phyloP scores from a whole-genome alignment of 2,797 vertebrate genomes.

The Mycteria americana region DNA sequence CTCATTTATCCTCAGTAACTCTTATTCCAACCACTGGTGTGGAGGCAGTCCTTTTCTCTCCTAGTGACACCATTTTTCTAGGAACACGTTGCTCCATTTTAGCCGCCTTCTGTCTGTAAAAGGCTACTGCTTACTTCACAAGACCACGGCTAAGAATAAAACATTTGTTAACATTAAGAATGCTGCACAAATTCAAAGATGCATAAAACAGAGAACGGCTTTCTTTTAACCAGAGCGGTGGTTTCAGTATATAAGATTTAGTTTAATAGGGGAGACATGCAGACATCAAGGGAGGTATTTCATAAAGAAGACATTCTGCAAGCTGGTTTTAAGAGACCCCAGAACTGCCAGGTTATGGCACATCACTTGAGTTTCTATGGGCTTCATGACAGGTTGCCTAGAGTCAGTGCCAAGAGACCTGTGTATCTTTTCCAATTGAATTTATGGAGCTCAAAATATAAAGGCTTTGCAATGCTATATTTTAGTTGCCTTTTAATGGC shows the following conservation, averaged over 20 bases:
- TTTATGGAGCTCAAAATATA: neutral
- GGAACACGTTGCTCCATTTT: neutral
- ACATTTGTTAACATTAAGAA: neutral
- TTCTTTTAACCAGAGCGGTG: neutral
- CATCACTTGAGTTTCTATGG: neutral
- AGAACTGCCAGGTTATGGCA: neutral
- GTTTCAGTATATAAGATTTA: accelerated
- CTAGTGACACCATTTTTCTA: neutral
- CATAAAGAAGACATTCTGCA: accelerated
- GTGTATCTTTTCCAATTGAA: neutral
- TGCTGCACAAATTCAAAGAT: neutral
- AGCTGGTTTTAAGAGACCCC: neutral
- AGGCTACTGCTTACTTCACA: neutral
- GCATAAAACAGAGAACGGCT: neutral
- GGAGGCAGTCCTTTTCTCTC: neutral
- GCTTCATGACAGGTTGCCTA: neutral
- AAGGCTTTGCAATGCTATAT: neutral
- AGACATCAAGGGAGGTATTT: neutral
- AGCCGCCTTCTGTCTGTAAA: neutral
- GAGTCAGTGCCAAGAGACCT: neutral
- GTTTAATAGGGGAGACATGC: accelerated
- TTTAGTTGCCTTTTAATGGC: slow-evolving; percentile 3
- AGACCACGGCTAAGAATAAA: neutral
- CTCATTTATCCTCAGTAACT: neutral
- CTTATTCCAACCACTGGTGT: neutral